phyloP scores from a whole-genome alignment of 2,888 invertebrate species.

The Dendrolimus pini region DNA sequence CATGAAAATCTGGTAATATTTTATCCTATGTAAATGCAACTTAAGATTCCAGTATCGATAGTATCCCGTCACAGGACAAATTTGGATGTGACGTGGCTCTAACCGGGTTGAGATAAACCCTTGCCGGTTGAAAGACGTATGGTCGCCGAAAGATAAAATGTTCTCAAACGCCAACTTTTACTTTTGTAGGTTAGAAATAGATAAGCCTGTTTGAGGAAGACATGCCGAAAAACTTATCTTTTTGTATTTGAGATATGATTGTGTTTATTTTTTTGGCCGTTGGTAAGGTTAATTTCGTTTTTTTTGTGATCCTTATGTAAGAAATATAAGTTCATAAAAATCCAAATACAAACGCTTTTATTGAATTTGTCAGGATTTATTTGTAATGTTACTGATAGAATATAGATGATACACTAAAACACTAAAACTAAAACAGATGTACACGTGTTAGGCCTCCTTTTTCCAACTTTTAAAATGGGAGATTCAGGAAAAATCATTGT shows the following conservation, averaged over 20 bases:
- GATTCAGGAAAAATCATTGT: too few species aligned
- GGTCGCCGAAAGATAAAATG: constrained; percentile 1
- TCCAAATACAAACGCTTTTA: too few species aligned
- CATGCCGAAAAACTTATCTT: neutral
- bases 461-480: too few species aligned
- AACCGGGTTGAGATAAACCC: constrained; percentile 32
- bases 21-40: neutral
- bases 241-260: neutral
- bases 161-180: constrained; percentile 1
- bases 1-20: too few species aligned
- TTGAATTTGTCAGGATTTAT: too few species aligned
- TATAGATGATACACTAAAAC: too few species aligned
- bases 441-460: too few species aligned
- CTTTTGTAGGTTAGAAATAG: neutral
- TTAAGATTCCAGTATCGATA: constrained; percentile 39
- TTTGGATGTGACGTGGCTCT: constrained; percentile 52
- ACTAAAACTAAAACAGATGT: too few species aligned
- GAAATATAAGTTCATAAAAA: too few species aligned
- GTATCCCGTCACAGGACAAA: constrained; percentile 66
- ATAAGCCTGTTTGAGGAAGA: neutral
- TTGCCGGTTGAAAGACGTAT: constrained; percentile 12
- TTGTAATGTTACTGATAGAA: too few species aligned
- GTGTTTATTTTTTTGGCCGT: neutral
- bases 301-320: too few species aligned
- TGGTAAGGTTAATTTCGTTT: too few species aligned